phyloP scores from a whole-genome alignment of 2,797 vertebrate genomes.

The Periophthalmus magnuspinnatus region DNA sequence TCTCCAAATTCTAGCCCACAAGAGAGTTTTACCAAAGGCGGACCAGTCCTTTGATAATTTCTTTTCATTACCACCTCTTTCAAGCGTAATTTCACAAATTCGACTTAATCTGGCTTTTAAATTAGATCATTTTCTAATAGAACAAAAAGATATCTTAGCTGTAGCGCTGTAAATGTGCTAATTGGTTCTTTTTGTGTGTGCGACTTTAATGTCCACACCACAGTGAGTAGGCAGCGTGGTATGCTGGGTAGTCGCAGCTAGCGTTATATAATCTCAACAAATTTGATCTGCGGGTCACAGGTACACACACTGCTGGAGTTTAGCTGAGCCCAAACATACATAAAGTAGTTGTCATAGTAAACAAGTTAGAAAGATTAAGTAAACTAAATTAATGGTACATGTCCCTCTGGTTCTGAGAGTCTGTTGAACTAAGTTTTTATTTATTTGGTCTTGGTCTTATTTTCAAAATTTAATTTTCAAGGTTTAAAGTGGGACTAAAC shows the following conservation, averaged over 20 bases:
- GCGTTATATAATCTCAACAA: conserved; percentile 41
- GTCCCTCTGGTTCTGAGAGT: background rate
- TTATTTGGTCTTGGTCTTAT: background rate
- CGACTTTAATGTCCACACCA: conserved; percentile 45
- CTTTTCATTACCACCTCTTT: background rate
- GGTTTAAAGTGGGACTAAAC: no score
- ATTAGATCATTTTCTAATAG: conserved; percentile 8
- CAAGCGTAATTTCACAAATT: conserved; percentile 19
- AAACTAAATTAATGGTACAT: background rate
- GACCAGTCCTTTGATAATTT: conserved; percentile 11
- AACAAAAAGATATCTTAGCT: conserved; percentile 7
- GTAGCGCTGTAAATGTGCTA: conserved; percentile 20
- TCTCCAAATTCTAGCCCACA: background rate
- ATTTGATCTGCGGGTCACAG: conserved; percentile 33
- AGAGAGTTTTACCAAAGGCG: conserved; percentile 11
- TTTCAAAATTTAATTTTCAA: background rate
- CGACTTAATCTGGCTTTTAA: conserved; percentile 10
- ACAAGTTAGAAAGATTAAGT: background rate
- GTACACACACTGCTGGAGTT: conserved; percentile 43
- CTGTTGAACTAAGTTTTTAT: background rate
- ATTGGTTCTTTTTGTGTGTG: conserved; percentile 6
- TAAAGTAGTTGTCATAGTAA: conserved; percentile 23
- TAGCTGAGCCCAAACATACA: conserved; percentile 38
- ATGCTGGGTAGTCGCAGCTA: conserved; percentile 39
- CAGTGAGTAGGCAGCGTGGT: conserved; percentile 23